Evolutionary conservation across 1,140 invertebrate genomes (phyloP), one percentile per base, ranked within the genome.

Genomic region (Saccostrea echinata): DNA sequence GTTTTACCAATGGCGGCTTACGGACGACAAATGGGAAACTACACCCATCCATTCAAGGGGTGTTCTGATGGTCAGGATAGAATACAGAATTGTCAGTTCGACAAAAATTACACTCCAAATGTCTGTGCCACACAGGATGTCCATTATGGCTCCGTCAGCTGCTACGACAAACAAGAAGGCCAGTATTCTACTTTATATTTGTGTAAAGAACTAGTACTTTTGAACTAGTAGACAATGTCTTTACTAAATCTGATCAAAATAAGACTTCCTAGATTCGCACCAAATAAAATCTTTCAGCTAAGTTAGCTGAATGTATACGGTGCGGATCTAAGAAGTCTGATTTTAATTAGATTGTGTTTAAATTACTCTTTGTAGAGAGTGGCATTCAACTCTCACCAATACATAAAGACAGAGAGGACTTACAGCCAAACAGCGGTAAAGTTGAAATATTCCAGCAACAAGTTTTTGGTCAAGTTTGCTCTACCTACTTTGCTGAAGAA

Each of bases 381-480:
- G 68, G 27, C 21, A 11, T 43, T 0, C 18, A 76, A 3, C 35
- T 84, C 2, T 85, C 51, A 12, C 18, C 43, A 0, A 0, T 43
- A 43, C 30, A 57, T 21, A 18, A 11, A n/a, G 64, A 82, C 3
- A 53, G 1, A 1, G 35, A 24, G 16, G 51, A 43, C 24, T 84
- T 13, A 13, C 16, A 16, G 68, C 30, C 18, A 27, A 64, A 12
- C 52, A 76, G 55, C 30, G 61, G 30, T 43, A 80, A 35, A 18
- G 83, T 84, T 18, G 33, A 53, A 30, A 61, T 53, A 24, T 80
- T 55, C 11, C 86, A 90, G 51, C 86, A 90, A 35, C 87, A 89
- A 71, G 86, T 89, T 1, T 91, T 88, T 84, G 93, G 93, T 4
- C 92, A 90, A 33, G 89, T 91, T 27, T 93, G 93, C 85, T 85